A percentile compares a stretch with the other conserved stretches of the same genome.
Evolutionary conservation across 2,888 invertebrate species (phyloP).

Genomic region (Pheosia gnoma): DNA sequence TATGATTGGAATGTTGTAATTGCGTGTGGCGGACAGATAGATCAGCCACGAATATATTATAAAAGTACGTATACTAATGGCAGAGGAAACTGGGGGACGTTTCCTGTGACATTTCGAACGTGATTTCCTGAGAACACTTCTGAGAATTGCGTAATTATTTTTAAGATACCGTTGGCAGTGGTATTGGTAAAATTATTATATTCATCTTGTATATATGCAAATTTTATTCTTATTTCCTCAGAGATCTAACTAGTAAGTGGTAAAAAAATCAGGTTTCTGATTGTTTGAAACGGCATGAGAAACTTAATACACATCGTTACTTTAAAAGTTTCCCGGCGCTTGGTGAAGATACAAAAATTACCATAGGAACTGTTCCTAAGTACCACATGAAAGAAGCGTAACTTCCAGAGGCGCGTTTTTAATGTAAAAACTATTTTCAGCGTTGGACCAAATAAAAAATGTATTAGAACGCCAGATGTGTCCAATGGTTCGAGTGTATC

Average conservation of each 20-base stretch:
- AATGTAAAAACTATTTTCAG: slow-evolving; percentile 51
- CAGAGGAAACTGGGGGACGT: slow-evolving; percentile 53
- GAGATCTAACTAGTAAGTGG: no score
- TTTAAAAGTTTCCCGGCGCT: no score
- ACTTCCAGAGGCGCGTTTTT: slow-evolving; percentile 17
- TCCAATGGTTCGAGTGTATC: slow-evolving; percentile 45
- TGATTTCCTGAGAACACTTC: slow-evolving; percentile 60
- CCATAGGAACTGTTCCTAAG: not conserved
- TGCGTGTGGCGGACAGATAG: slow-evolving; percentile 48
- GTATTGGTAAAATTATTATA: no score
- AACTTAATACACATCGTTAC: no score
- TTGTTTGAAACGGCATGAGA: no score
- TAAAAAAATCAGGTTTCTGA: no score
- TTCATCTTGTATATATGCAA: no score
- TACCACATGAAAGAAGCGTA: slow-evolving; percentile 1
- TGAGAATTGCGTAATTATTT: slow-evolving; percentile 22
- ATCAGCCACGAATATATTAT: slow-evolving; percentile 64
- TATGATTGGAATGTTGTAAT: slow-evolving; percentile 17
- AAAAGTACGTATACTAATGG: slow-evolving; percentile 41
- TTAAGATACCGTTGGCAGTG: no score
- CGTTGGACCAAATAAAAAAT: slow-evolving; percentile 61
- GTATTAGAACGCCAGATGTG: slow-evolving; percentile 67
- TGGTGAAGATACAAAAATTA: not conserved
- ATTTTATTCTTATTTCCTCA: no score
- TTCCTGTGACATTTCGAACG: slow-evolving; percentile 73